A percentile compares a stretch with the other conserved stretches of the same genome.
Conservation (phyloP, 2,888 invertebrate genomes). For the Cryptocheilus praepositus region DNA sequence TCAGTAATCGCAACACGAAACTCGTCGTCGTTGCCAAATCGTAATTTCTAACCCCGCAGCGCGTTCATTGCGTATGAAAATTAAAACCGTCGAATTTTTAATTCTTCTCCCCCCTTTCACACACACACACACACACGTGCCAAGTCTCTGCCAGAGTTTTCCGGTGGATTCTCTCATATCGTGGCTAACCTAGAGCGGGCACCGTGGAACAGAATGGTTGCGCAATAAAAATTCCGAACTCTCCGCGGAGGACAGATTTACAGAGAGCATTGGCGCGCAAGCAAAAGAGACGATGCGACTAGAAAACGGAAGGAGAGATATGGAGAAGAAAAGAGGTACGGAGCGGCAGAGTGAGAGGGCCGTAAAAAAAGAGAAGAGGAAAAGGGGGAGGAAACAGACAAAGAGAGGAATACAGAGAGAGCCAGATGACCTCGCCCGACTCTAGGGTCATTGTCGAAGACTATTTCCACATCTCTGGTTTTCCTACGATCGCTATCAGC, state of each 20-base stretch:
- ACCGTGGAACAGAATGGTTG: no score
- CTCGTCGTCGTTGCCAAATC: no score
- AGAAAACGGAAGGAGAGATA: no score
- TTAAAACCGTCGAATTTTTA: no score
- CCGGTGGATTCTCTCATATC: no score
- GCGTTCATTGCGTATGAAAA: no score
- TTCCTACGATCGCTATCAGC: conserved; percentile 7
- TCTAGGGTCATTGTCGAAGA: conserved; percentile 20
- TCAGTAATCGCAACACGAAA: no score
- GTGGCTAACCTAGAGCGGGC: no score
- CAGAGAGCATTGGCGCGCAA: not conserved
- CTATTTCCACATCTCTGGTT: conserved; percentile 18
- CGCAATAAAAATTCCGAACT: conserved; percentile 4
- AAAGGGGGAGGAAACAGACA: not conserved
- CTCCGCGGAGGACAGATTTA: conserved; percentile 5
- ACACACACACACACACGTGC: no score
- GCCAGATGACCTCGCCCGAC: conserved; percentile 20
- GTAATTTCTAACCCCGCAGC: no score
- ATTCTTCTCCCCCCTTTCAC: no score
- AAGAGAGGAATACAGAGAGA: conserved; percentile 4
- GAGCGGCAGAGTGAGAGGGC: not conserved
- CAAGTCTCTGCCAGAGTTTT: no score
- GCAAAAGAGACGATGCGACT: not conserved
- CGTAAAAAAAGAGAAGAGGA: not conserved
- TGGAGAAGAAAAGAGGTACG: not conserved